Conservation (phyloP, 2,888 invertebrate species). For the Pollenia angustigena region DNA sequence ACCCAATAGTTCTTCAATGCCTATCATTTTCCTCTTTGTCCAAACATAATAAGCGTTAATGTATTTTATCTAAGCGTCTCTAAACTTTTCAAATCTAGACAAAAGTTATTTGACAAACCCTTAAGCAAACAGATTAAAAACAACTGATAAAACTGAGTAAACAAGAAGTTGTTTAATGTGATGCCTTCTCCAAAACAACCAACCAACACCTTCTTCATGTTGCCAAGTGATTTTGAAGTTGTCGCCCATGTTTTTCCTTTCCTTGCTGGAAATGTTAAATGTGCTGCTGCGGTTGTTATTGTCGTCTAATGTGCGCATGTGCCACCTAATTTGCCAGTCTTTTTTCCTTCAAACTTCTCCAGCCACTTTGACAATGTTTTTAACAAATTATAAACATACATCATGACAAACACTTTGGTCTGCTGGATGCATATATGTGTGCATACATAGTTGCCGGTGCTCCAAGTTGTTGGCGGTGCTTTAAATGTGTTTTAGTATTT, state of each 20-base stretch:
- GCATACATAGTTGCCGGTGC: neutral
- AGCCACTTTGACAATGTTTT: conserved; percentile 72
- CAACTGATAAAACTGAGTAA: conserved; percentile 68
- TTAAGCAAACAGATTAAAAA: conserved; percentile 2
- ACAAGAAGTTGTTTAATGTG: conserved; percentile 49
- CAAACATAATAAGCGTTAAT: conserved; percentile 13
- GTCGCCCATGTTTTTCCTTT: conserved; percentile 56
- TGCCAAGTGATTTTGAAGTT: conserved; percentile 48
- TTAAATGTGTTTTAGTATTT: conserved; percentile 32
- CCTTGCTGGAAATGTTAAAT: neutral
- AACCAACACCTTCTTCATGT: conserved; percentile 48
- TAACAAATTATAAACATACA: conserved; percentile 74
- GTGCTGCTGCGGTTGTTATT: conserved; percentile 22
- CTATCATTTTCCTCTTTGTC: neutral
- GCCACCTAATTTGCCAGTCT: conserved; percentile 74
- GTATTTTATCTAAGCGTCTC: neutral
- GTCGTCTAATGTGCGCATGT: conserved; percentile 64
- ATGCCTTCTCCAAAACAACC: conserved; percentile 1
- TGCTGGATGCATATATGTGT: neutral
- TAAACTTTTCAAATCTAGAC: neutral
- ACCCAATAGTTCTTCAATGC: neutral
- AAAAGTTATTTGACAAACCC: conserved; percentile 16
- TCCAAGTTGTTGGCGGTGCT: neutral
- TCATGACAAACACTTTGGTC: conserved; percentile 38
- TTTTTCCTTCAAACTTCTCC: conserved; percentile 54